Conservation (phyloP, 2,113 vertebrate species). For the Hipposideros armiger region DNA sequence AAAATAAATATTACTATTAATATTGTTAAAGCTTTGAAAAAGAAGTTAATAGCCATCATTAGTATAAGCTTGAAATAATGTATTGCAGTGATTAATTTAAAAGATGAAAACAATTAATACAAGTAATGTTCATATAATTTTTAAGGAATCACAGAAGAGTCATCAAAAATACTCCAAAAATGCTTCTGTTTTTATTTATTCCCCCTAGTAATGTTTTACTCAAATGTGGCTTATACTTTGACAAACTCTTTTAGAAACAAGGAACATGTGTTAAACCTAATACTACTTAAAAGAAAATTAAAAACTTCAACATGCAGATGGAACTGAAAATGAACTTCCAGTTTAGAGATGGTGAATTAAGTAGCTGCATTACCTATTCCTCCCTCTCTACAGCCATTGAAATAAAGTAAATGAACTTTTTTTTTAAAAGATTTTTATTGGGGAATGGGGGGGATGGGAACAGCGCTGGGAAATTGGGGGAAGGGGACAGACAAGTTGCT, state of each 20-base stretch:
- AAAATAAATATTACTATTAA: background rate
- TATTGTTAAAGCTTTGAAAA: constrained; percentile 12
- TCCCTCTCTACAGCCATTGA: constrained; percentile 39
- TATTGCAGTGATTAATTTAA: constrained; percentile 12
- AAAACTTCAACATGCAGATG: background rate
- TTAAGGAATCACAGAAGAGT: constrained; percentile 5
- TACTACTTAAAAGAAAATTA: constrained; percentile 6
- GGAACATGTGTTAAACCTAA: background rate
- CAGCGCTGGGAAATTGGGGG: no score
- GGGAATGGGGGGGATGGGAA: no score
- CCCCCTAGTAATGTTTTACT: background rate
- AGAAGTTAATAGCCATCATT: constrained; percentile 3
- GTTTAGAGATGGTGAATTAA: background rate
- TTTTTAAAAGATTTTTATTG: background rate
- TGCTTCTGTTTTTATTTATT: constrained; percentile 45
- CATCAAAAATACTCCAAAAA: background rate
- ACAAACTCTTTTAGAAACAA: constrained; percentile 30
- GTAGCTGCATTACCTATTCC: background rate
- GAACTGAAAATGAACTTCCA: constrained; percentile 32
- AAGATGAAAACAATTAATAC: background rate
- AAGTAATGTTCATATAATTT: background rate
- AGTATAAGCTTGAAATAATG: background rate
- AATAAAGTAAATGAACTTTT: background rate
- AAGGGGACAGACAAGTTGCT: no score
- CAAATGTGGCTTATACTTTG: background rate